These are phyloP conservation scores for Nomada goodeniana DNA, from an alignment of 2,888 invertebrate genomes.

Conservation along the genomic window DNA sequence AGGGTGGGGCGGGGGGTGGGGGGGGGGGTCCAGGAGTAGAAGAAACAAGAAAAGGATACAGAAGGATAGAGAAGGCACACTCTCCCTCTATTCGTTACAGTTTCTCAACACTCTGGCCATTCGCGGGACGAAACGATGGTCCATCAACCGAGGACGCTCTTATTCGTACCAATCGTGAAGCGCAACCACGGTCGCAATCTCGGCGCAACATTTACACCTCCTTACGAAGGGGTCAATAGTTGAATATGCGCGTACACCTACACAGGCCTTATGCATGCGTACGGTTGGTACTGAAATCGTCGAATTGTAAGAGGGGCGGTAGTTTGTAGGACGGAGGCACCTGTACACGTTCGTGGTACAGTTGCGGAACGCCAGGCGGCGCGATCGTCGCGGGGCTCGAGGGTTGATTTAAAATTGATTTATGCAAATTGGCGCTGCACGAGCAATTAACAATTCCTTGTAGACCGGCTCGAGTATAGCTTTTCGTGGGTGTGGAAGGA, in stretches of 20 bases:
- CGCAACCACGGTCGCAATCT: constrained; percentile 65
- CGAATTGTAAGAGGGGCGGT: not conserved
- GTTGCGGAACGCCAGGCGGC: constrained; percentile 57
- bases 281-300: constrained; percentile 5
- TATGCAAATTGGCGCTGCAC: constrained; percentile 84
- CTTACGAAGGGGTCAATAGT: constrained; percentile 61
- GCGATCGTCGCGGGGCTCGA: constrained; percentile 68
- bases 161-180: constrained; percentile 43
- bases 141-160: constrained; percentile 35
- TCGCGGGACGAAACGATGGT: not conserved
- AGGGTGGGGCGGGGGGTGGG: no score
- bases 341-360: constrained; percentile 61
- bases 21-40: not conserved
- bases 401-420: constrained; percentile 84
- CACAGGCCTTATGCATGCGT: not conserved
- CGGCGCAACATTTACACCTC: constrained; percentile 56
- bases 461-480: constrained; percentile 80
- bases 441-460: constrained; percentile 84
- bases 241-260: not conserved
- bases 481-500: constrained; percentile 72
- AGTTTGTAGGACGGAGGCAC: constrained; percentile 33
- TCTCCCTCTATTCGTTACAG: not conserved
- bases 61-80: constrained; percentile 14
- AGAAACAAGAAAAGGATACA: not conserved
- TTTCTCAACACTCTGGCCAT: constrained; percentile 1